Percentiles rank a stretch among this genome's conserved stretches.
Evolutionary conservation across 1,140 invertebrate genomes (phyloP).

Genomic region (Sinella curviseta): DNA sequence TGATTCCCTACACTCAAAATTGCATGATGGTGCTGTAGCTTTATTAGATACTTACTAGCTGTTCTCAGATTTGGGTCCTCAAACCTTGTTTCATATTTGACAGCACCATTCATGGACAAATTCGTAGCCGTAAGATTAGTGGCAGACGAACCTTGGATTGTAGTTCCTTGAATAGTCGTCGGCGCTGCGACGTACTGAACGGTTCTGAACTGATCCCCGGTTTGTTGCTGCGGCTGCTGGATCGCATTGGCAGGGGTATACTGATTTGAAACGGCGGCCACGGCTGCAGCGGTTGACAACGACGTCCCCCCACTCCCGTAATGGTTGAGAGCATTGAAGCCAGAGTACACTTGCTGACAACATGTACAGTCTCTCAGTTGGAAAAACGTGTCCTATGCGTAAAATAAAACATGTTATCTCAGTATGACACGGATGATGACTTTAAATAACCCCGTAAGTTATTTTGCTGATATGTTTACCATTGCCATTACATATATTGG

Average conservation of each 20-base stretch:
- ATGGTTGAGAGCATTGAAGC: slow-evolving; percentile 33
- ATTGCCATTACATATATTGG: too few relatives aligned
- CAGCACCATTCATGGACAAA: slow-evolving; percentile 40
- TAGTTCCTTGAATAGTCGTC: slow-evolving; percentile 35
- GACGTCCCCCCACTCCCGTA: slow-evolving; percentile 24
- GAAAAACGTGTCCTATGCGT: slow-evolving; percentile 40
- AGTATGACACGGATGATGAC: too few relatives aligned
- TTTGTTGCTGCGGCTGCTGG: slow-evolving; percentile 31
- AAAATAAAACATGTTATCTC: too few relatives aligned
- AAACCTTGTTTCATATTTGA: slow-evolving; percentile 39
- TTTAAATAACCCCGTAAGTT: too few relatives aligned
- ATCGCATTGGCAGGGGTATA: slow-evolving; percentile 6
- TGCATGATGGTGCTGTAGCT: slow-evolving; percentile 13
- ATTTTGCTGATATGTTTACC: too few relatives aligned
- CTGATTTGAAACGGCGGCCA: slow-evolving; percentile 24
- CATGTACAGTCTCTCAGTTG: slow-evolving; percentile 39
- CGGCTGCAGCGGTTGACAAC: slow-evolving; percentile 7
- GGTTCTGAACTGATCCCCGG: slow-evolving; percentile 32
- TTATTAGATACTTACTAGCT: slow-evolving; percentile 29
- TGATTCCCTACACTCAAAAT: background rate
- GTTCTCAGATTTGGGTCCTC: slow-evolving; percentile 28
- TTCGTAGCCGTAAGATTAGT: slow-evolving; percentile 36
- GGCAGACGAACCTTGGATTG: slow-evolving; percentile 33
- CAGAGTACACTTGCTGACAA: slow-evolving; percentile 29
- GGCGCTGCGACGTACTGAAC: slow-evolving; percentile 38